These are phyloP conservation scores for Ips typographus DNA, from an alignment of 1,140 invertebrate species.

Conservation along the genomic window DNA sequence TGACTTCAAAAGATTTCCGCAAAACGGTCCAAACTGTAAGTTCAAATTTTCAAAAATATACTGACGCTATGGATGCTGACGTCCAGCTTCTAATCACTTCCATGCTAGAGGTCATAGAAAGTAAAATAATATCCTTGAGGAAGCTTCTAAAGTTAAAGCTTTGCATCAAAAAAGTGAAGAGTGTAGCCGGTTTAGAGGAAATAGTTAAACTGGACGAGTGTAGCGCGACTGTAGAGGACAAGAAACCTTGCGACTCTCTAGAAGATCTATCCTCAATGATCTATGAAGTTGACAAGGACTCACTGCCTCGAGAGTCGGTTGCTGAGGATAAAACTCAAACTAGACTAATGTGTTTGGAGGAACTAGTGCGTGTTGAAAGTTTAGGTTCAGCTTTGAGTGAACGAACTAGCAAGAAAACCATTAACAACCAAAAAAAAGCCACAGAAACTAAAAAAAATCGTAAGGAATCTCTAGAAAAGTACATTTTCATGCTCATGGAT, in stretches of 20 bases:
- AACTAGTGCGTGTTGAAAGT: slow-evolving; percentile 5
- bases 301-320: neutral
- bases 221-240: neutral
- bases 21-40: slow-evolving; percentile 17
- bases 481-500: slow-evolving; percentile 25
- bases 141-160: slow-evolving; percentile 31
- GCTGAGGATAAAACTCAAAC: slow-evolving; percentile 5
- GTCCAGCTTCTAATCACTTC: slow-evolving; percentile 20
- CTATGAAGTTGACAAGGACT: slow-evolving; percentile 17
- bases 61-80: slow-evolving; percentile 27
- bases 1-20: slow-evolving; percentile 16
- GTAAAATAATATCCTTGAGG: slow-evolving; percentile 14
- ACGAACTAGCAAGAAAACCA: neutral
- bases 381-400: slow-evolving; percentile 11
- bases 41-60: slow-evolving; percentile 28
- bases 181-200: slow-evolving; percentile 6
- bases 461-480: slow-evolving; percentile 13
- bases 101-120: slow-evolving; percentile 27
- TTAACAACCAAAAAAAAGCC: neutral
- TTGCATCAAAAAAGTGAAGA: slow-evolving; percentile 21
- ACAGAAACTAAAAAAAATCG: neutral
- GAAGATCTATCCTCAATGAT: slow-evolving; percentile 23
- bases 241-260: slow-evolving; percentile 12
- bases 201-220: neutral
- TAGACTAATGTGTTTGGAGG: slow-evolving; percentile 12